Percentiles rank a stretch among this genome's conserved stretches.
phyloP scores from a whole-genome alignment of 1,140 invertebrate species.

The Daktulosphaira vitifoliae region DNA sequence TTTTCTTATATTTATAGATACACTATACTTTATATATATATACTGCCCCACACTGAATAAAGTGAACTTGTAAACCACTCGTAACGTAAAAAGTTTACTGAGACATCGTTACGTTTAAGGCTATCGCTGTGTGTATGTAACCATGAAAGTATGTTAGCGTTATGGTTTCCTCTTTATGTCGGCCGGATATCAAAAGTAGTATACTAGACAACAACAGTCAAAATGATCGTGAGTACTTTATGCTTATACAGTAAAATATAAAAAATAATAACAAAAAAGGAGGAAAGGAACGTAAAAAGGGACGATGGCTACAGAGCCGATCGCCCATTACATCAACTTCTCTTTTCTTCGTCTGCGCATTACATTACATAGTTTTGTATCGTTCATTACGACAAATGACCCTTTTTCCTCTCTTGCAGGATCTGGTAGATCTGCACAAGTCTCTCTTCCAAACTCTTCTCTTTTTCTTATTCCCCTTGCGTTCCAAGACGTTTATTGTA shows the following conservation, averaged over 20 bases:
- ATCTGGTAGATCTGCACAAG: not conserved
- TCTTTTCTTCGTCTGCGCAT: not conserved
- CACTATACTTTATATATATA: too few species aligned
- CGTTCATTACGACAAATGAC: conserved; percentile 30
- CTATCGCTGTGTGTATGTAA: too few species aligned
- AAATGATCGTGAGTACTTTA: not conserved
- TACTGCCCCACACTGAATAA: too few species aligned
- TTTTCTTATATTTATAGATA: too few species aligned
- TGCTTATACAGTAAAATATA: not conserved
- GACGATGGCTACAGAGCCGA: conserved; percentile 12
- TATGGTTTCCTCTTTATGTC: too few species aligned
- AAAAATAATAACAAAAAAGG: not conserved
- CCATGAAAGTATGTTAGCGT: too few species aligned
- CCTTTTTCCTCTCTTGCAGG: not conserved
- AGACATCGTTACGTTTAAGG: too few species aligned
- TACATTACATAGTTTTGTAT: conserved; percentile 10
- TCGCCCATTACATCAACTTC: conserved; percentile 31
- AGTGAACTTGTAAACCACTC: too few species aligned
- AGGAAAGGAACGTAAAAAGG: not conserved
- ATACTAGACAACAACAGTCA: conserved; percentile 8
- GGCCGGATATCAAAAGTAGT: conserved; percentile 25
- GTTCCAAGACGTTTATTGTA: not conserved
- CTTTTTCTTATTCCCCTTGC: not conserved
- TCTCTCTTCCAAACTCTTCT: not conserved
- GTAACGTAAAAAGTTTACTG: too few species aligned